Conservation (phyloP, 2,797 vertebrate species). For the Saxicola maurus region DNA sequence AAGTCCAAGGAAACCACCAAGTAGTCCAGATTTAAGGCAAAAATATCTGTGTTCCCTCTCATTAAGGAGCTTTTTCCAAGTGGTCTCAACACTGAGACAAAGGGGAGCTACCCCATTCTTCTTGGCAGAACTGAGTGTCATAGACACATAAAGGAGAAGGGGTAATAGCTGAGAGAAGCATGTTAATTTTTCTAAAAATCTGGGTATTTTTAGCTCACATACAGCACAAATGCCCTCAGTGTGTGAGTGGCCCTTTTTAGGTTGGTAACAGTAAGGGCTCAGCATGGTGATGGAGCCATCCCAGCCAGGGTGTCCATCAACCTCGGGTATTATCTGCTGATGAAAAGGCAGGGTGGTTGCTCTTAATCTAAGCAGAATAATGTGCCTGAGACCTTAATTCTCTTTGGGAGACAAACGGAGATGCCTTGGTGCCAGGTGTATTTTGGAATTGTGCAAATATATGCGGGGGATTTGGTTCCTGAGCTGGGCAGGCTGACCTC, state of each 20-base stretch:
- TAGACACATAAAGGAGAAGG: neutral
- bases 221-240: neutral
- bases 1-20: neutral
- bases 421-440: neutral
- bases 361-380: neutral
- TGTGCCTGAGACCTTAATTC: neutral
- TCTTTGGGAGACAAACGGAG: neutral
- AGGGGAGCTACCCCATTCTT: fast-evolving
- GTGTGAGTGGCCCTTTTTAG: neutral
- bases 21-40: neutral
- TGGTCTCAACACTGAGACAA: fast-evolving
- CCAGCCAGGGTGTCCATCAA: neutral
- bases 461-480: neutral
- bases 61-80: neutral
- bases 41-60: neutral
- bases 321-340: neutral
- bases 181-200: neutral
- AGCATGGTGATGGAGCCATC: neutral
- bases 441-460: neutral
- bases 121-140: neutral
- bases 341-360: neutral
- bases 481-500: neutral
- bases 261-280: neutral
- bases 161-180: neutral
- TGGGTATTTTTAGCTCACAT: neutral